These are phyloP conservation scores for Trichosurus vulpecula DNA, from an alignment of 2,797 vertebrate genomes.

Conservation along the genomic window DNA sequence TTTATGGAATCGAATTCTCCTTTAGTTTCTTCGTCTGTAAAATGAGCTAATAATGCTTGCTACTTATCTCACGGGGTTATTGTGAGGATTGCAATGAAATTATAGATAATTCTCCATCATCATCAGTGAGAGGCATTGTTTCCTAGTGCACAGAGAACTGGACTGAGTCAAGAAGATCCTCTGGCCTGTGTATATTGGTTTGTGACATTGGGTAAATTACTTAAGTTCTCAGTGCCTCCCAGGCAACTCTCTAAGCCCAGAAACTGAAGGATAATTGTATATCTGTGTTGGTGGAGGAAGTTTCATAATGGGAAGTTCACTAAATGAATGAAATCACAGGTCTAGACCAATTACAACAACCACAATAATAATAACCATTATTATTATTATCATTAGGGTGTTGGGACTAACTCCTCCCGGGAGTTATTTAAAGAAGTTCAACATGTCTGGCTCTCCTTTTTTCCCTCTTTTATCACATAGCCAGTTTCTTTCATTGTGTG, in stretches of 20 bases:
- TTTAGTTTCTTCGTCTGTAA: background rate
- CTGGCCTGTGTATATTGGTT: background rate
- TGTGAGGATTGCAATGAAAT: background rate
- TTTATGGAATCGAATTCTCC: background rate
- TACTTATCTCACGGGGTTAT: background rate
- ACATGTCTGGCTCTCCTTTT: background rate
- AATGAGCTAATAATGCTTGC: background rate
- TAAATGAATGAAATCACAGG: background rate
- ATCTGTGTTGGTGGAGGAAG: background rate
- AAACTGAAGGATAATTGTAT: background rate
- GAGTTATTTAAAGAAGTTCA: background rate
- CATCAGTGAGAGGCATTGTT: background rate
- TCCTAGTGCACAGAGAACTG: background rate
- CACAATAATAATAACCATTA: too few relatives aligned
- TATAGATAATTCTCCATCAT: background rate
- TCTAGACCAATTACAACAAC: background rate
- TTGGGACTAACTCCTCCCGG: background rate
- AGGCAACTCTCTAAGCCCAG: background rate
- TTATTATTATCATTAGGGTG: background rate
- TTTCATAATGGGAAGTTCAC: background rate
- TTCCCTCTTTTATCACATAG: background rate
- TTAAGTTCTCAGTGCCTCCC: background rate
- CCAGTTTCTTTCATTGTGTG: slow-evolving; percentile 1
- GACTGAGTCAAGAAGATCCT: background rate
- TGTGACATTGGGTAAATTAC: background rate